Evolutionary conservation across 1,140 invertebrate species (phyloP), one percentile per base, ranked within the genome.

Genomic region (Periplaneta americana): DNA sequence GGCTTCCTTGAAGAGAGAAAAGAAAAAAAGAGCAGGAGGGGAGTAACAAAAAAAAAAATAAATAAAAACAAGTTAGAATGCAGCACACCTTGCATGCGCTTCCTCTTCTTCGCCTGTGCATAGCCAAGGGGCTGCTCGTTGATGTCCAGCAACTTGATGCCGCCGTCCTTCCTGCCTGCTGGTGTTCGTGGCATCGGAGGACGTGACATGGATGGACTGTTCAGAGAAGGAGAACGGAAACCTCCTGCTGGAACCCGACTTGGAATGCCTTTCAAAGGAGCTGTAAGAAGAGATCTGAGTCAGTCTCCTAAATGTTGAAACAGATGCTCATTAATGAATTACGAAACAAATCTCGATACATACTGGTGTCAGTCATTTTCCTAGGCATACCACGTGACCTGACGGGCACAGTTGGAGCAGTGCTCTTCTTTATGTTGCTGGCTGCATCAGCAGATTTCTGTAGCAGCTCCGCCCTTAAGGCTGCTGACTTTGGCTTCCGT

Each of bases 331-430:
- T 37, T 15, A 9, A 15, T 37, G n/a, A n/a, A n/a, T n/a, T n/a
- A n/a, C n/a, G n/a, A n/a, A n/a, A 17, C 39, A 57, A n/a, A 57
- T 57, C 11, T n/a, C 1, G 11, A 10, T 36, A 57, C 79, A n/a
- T 90, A 97, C 96, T 97, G 82, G 96, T 96, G 87, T 98, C 97
- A 85, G 96, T 98, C 96, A 99, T 98, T 91, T 98, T 98, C 33
- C 97, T 92, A 11, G 96, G 97, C 95, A 98, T 97, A 84, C 97
- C 97, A 86, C 98, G 91, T 57, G 96, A 97, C 85, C 97, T 90
- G 0, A 98, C 93, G 35, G 98, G 97, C 79, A 98, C 95, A 18
- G 97, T 96, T 0, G 96, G 95, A 3, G 96, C 94, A 76, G 94
- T 92, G 80, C 94, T 94, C 86, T 98, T 97, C 89, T 98, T 98